Conservation (phyloP, 1,140 invertebrate genomes). For the Pogonomyrmex barbatus region DNA sequence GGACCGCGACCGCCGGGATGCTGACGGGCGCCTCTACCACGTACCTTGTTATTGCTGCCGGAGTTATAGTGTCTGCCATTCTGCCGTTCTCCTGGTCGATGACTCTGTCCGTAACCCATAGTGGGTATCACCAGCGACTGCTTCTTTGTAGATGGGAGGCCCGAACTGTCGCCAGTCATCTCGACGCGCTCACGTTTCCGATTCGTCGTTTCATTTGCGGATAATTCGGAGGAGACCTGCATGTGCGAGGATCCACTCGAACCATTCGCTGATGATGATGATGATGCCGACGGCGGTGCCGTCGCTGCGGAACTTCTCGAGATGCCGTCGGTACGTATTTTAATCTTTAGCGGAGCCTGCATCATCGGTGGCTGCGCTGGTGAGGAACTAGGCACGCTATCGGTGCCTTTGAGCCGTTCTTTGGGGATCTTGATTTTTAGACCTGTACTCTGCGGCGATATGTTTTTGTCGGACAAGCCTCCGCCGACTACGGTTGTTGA, state of each 20-base stretch:
- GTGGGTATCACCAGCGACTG: conserved; percentile 63
- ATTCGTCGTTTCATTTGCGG: conserved; percentile 51
- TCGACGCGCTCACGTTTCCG: conserved; percentile 79
- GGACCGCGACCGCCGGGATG: conserved; percentile 74
- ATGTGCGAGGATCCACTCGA: conserved; percentile 22
- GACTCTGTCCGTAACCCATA: conserved; percentile 64
- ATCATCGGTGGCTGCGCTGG: conserved; percentile 72
- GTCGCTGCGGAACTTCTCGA: conserved; percentile 72
- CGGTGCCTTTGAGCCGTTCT: conserved; percentile 85
- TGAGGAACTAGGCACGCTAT: conserved; percentile 60
- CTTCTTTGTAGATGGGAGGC: conserved; percentile 72
- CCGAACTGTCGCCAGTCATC: conserved; percentile 43
- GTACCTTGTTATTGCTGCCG: conserved; percentile 87
- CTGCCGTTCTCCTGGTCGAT: conserved; percentile 78
- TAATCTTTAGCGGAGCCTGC: conserved; percentile 85
- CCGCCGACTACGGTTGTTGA: conserved; percentile 1
- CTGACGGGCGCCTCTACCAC: conserved; percentile 81
- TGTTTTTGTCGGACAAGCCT: conserved; percentile 67
- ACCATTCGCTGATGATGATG: conserved; percentile 37
- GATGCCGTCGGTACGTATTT: conserved; percentile 86
- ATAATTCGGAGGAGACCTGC: conserved; percentile 44
- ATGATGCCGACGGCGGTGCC: conserved; percentile 7
- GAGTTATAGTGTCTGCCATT: conserved; percentile 83
- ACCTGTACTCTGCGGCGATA: conserved; percentile 78
- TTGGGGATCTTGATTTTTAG: conserved; percentile 90